Conservation (phyloP, 2,888 invertebrate species). For the Stenurella melanura region DNA sequence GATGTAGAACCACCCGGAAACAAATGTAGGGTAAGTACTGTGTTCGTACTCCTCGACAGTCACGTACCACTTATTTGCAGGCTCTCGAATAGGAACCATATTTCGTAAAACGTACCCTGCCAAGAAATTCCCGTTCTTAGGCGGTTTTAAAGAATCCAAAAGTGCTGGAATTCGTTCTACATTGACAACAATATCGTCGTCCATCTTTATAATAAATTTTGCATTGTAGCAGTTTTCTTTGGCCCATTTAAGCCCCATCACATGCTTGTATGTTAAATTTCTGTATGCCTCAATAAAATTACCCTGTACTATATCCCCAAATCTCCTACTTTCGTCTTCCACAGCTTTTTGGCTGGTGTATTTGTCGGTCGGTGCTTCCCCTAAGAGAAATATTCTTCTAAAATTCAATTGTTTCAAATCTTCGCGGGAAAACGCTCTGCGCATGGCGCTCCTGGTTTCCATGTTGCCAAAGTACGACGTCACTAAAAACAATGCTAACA, state of each 20-base stretch:
- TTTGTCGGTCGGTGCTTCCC: slow-evolving; percentile 76
- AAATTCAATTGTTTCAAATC: slow-evolving; percentile 78
- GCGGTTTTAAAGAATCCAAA: slow-evolving; percentile 69
- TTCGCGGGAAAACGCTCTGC: slow-evolving; percentile 79
- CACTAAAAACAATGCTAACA: slow-evolving; percentile 76
- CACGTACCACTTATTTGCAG: slow-evolving; percentile 88
- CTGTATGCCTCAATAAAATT: slow-evolving; percentile 85
- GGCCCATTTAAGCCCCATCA: slow-evolving; percentile 88
- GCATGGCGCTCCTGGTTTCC: slow-evolving; percentile 81
- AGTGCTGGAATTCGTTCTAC: slow-evolving; percentile 76
- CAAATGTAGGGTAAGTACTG: slow-evolving; percentile 82
- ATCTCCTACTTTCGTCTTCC: slow-evolving; percentile 78
- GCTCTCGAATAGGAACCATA: slow-evolving; percentile 80
- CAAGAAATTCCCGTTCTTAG: slow-evolving; percentile 70
- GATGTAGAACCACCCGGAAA: slow-evolving; percentile 91
- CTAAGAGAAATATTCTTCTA: slow-evolving; percentile 82
- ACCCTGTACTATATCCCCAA: slow-evolving; percentile 85
- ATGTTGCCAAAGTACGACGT: slow-evolving; percentile 87
- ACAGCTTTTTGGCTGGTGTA: slow-evolving; percentile 77
- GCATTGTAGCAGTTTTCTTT: slow-evolving; percentile 77
- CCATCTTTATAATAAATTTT: slow-evolving; percentile 85
- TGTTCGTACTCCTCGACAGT: slow-evolving; percentile 79
- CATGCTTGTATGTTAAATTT: slow-evolving; percentile 88
- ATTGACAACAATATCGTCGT: slow-evolving; percentile 87
- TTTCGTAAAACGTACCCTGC: slow-evolving; percentile 81